Evolutionary conservation across 2,888 invertebrate species (phyloP), one percentile per base, ranked within the genome.

Genomic region (Ctena decussata): DNA sequence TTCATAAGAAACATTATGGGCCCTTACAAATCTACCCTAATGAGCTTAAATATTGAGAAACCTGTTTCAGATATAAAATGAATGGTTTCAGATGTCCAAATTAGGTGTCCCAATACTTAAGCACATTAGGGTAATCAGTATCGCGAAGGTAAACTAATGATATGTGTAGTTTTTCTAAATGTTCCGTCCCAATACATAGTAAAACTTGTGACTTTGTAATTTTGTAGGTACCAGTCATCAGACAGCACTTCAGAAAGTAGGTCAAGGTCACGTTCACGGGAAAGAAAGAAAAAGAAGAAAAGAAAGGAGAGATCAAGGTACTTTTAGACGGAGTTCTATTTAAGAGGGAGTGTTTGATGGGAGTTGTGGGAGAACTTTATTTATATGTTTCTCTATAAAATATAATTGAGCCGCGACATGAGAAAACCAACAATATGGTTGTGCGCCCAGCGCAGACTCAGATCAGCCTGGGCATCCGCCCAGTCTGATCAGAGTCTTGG

Each of bases 191-290:
- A 15, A 46, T 46, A 21, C 46, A 46, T 18, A 46, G 3, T 12
- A 2, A 15, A 12, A 46, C 21, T 18, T 12, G 6, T 46, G 21
- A 15, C 18, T 15, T 46, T 5, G 46, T 46, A 15, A 12, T 60
- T 35, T 72, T 72, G 21, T 35, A 83, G 78, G 49, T 69, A 39
- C 44, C 21, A 78, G 6, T 73, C 73, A 39, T 53, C 78, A 35
- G 71, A 80, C 5, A 30, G 30, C 5, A 35, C 65, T 15, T 84
- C 85, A 24, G 79, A 84, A 35, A 81, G 77, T 30, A 46, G 82
- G n/a, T 89, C 91, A 77, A 84, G 91, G 69, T 93, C 92, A 84
- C 74, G 75, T 18, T 89, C 90, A 30, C 81, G 80, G 35, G 86
- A 84, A 12, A 85, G 87, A 71, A 83, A 77, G 72, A 89, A 89